Evolutionary conservation across 2,113 vertebrate genomes (phyloP).

Genomic region (Merops nubicus): DNA sequence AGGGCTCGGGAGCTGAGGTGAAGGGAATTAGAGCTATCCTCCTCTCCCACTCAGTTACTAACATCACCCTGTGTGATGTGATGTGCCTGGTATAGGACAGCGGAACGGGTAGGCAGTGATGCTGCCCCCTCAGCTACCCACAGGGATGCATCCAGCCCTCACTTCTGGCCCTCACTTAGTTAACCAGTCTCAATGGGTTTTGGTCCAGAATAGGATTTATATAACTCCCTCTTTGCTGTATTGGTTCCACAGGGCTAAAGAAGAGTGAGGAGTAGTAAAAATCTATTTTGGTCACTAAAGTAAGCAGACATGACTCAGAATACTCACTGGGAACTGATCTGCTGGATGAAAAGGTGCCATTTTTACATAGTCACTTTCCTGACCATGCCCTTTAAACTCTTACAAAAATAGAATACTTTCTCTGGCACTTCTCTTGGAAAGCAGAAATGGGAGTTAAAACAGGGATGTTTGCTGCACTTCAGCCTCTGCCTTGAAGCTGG

Average conservation of each 20-base stretch:
- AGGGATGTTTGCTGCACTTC: neutral
- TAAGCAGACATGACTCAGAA: constrained; percentile 76
- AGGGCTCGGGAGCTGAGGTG: neutral
- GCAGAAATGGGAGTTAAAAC: neutral
- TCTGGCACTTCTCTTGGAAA: constrained; percentile 63
- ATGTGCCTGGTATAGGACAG: neutral
- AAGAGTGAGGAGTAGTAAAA: constrained; percentile 65
- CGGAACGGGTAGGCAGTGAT: fast-evolving
- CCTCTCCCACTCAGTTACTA: neutral
- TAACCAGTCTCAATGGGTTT: neutral
- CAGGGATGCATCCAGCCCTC: neutral
- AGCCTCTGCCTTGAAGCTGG: neutral
- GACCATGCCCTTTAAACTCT: constrained; percentile 70
- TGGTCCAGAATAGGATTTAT: neutral
- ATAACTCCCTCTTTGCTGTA: neutral
- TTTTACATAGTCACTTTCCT: constrained; percentile 71
- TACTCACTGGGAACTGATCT: constrained; percentile 66
- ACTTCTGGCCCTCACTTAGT: neutral
- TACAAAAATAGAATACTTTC: constrained; percentile 62
- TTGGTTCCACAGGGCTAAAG: constrained; percentile 20
- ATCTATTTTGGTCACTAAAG: constrained; percentile 68
- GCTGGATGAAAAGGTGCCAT: constrained; percentile 71
- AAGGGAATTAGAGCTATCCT: neutral
- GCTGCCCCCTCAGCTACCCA: neutral
- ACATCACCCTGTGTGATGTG: neutral